Base-by-base conservation (phyloP, 2,113 vertebrate species). In the Nesoenas mayeri region DNA sequence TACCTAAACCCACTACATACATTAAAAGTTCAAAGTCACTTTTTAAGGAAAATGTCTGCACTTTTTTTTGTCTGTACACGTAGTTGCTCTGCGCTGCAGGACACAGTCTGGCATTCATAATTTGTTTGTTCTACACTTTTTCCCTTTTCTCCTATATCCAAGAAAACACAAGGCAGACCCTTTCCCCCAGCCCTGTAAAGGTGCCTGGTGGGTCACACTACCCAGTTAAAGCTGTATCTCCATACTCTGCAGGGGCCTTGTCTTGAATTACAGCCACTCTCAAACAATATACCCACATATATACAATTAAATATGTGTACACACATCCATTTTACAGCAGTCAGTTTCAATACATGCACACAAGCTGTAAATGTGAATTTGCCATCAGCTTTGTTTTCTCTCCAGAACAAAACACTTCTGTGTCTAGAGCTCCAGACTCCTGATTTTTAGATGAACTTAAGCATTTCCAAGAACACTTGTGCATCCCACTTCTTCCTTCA, bases 21-120 rank as follows among this genome's bases (percentile, higher is more conserved):
- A 83, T 21, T 91, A 96, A 97, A 93, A 91, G 16, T 31, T 81
- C 74, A 75, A 88, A 91, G 72, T 50, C 50, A 78, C 54, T 71
- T 94, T 84, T 62, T 84, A 65, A 77, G 24, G 60, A 32, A 86
- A 95, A 89, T 50, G 71, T 12, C 21, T 64, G 64, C 12, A 47
- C 61, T 26, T 40, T 67, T 67, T 54, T 29, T 20, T 91, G 36
- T 58, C 32, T 89, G 44, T 85, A 18, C 13, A 66, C 73, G 38
- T 80, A 83, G 34, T n/a, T 82, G 51, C 28, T 79, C 48, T 84
- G 51, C 17, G 12, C 32, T 69, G 34, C 48, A 57, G 50, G 77
- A 50, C 58, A 95, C 65, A 74, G 25, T 67, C 14, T 64, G 31
- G 20, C 54, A 94, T 31, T 38, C 36, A 53, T 31, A 77, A 95